Base-by-base conservation (phyloP, 2,113 vertebrate genomes). In the Hiodon tergisus region DNA sequence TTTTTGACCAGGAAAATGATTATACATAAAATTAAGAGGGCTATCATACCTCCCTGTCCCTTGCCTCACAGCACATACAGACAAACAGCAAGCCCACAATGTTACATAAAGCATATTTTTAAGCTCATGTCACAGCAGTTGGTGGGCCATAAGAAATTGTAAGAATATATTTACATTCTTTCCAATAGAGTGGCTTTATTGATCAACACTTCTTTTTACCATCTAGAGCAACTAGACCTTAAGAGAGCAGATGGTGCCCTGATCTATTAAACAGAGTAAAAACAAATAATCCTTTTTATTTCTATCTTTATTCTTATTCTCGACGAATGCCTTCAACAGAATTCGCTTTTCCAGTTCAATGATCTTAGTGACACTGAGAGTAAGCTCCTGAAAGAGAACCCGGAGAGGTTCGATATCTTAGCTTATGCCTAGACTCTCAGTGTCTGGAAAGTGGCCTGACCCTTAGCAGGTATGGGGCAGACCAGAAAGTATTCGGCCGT, bases 391-490 rank as follows among this genome's bases (percentile, higher is more conserved):
- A 48, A 67, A 17, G 57, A 60, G 47, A 60, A 3, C 16, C 47
- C 55, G 65, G 46, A 46, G 48, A 63, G 67, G 8, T 50, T 53
- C 17, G 4, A 16, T 53, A 8, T 17, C 61, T 52, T 14, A 9
- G 52, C 11, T 53, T 48, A 55, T 11, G 50, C 51, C 62, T 55
- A 31, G 52, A 55, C 5, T 66, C 17, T 54, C 31, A 5, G 31
- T 11, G 52, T 63, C 67, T 76, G 75, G 59, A 76, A 31, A 16
- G n/a, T 17, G n/a, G 75, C 75, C 75, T 55, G 67, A 69, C 74
- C 59, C 55, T 69, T 16, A n/a, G 74, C 66, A 69, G 46, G 66
- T 53, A 17, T 13, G n/a, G 57, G 14, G 50, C 65, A 61, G 14
- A 5, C 52, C 3, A 6, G 67, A 47, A 58, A 60, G 57, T 55